A percentile compares a stretch with the other conserved stretches of the same genome.
Conservation (phyloP, 2,888 invertebrate species). For the Philopedon plagiatum region DNA sequence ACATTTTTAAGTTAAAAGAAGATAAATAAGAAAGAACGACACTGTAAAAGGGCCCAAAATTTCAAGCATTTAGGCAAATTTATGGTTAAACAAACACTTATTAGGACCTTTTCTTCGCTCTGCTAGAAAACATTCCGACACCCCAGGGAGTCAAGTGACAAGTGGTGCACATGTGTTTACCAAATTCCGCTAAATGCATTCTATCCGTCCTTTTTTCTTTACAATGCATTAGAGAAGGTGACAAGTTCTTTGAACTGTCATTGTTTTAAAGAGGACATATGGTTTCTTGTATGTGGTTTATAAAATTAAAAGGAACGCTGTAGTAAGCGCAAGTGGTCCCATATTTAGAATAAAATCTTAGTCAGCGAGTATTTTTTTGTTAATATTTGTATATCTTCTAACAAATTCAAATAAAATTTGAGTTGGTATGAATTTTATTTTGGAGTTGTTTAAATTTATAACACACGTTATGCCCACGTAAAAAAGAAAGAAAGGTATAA, state of each 20-base stretch:
- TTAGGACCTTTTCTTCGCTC: constrained; percentile 57
- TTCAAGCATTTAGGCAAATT: constrained; percentile 60
- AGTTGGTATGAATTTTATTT: no score
- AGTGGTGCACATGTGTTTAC: constrained; percentile 68
- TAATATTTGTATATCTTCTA: no score
- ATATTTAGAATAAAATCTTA: neutral
- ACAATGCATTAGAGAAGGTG: constrained; percentile 17
- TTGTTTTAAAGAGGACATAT: constrained; percentile 10
- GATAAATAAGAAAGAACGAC: constrained; percentile 5
- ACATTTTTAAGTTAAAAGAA: neutral
- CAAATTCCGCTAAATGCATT: constrained; percentile 53
- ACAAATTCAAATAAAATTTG: no score
- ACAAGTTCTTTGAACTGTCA: constrained; percentile 35
- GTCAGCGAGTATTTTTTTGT: no score
- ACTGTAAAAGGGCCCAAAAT: constrained; percentile 24
- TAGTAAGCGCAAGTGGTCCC: neutral
- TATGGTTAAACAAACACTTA: constrained; percentile 66
- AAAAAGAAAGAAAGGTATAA: no score
- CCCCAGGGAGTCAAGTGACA: constrained; percentile 58
- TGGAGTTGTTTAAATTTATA: no score
- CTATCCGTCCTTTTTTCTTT: constrained; percentile 23
- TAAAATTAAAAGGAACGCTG: neutral
- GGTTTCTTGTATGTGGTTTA: constrained; percentile 4
- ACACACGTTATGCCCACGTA: no score
- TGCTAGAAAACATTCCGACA: constrained; percentile 53